Base-by-base conservation (phyloP, 2,797 vertebrate genomes). In the Caiman crocodilus region DNA sequence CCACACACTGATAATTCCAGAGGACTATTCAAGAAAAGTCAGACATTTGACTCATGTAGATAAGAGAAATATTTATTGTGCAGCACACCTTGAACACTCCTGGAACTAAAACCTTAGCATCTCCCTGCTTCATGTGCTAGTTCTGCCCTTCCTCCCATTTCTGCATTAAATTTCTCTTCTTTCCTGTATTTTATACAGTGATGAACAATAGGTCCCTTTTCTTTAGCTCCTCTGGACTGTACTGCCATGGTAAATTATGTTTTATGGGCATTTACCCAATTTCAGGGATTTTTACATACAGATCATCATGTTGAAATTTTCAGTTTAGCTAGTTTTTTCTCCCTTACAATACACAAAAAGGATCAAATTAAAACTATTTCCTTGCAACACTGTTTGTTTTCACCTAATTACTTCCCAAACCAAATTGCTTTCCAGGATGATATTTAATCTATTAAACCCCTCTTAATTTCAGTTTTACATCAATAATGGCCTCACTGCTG, bases 321-420 rank as follows among this genome's bases (percentile, higher is more conserved):
- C 73, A 73, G 11, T 13, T 75, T 75, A 26, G 6, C 6, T 83
- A 23, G 77, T 55, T 83, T 79, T 60, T 25, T 2, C 9, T n/a
- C 30, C 18, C 9, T 11, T 13, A 89, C 14, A n/a, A 85, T 61
- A 92, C 86, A 76, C 30, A 74, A 91, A 94, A 84, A 28, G n/a
- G 42, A 88, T 60, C 14, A 7, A 79, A 78, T 21, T 50, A 23
- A 78, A 81, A 81, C 17, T 42, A 50, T 82, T 86, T 26, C 77
- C 83, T 59, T 14, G 79, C 76, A 10, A 81, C 64, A 57, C 17
- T 82, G 71, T 64, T 85, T 79, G 63, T 94, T 89, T 93, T 86
- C 69, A 85, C 30, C 61, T 92, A 92, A 92, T 91, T 92, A 73
- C 57, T 88, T 88, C n/a, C 60, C n/a, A 82, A 57, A 88, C 81